phyloP scores from a whole-genome alignment of 2,797 vertebrate genomes.

The Columba guinea region DNA sequence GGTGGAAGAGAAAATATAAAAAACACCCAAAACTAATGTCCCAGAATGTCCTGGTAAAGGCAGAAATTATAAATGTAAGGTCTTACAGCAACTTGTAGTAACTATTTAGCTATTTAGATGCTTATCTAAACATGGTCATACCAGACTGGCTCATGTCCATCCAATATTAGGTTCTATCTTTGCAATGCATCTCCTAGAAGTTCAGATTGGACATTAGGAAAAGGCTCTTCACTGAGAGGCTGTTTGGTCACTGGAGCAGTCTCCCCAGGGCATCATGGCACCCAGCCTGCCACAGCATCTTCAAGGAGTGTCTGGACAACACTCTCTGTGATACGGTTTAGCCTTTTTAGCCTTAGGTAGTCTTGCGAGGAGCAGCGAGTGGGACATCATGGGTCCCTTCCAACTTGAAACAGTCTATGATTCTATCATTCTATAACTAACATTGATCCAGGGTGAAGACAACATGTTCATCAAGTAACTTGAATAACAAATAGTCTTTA shows the following conservation, averaged over 20 bases:
- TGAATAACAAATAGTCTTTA: not conserved
- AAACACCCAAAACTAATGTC: not conserved
- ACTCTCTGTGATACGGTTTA: not conserved
- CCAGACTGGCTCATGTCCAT: not conserved
- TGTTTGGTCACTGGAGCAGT: not conserved
- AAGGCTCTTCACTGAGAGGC: not conserved
- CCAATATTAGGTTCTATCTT: not conserved
- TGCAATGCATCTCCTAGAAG: not conserved
- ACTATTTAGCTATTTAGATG: not conserved
- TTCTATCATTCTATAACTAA: not conserved
- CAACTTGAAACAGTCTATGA: not conserved
- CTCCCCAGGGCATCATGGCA: rapidly evolving
- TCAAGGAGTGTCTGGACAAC: rapidly evolving
- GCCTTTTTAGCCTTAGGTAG: not conserved
- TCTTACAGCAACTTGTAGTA: not conserved
- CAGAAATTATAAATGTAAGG: not conserved
- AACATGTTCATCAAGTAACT: not conserved
- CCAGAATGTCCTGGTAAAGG: not conserved
- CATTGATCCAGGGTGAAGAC: not conserved
- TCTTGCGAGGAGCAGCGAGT: not conserved
- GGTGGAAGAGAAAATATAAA: not conserved
- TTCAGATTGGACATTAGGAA: not conserved
- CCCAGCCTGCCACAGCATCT: not conserved
- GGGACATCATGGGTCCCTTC: not conserved
- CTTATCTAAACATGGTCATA: not conserved